Percentiles rank a stretch among this genome's conserved stretches.
Conservation (phyloP, 2,888 invertebrate genomes). For the Polyploca ridens region DNA sequence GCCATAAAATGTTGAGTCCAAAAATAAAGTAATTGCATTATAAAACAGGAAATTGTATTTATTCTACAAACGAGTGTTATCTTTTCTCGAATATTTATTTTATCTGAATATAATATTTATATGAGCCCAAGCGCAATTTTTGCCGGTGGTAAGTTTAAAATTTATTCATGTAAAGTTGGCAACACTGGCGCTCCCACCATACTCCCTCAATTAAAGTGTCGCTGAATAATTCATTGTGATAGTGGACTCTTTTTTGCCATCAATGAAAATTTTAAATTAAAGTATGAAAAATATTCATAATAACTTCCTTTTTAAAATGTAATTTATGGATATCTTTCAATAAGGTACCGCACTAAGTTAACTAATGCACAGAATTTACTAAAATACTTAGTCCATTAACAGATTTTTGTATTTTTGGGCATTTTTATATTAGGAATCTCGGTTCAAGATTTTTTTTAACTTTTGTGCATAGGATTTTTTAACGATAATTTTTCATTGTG, state of each 20-base stretch:
- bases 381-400: too few species aligned
- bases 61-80: background rate
- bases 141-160: background rate
- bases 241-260: constrained; percentile 34
- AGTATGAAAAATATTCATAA: constrained; percentile 19
- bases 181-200: constrained; percentile 29
- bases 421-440: too few species aligned
- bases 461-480: too few species aligned
- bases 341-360: too few species aligned
- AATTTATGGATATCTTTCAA: background rate
- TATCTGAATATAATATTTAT: background rate
- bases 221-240: constrained; percentile 51
- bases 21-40: too few species aligned
- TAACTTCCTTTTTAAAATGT: constrained; percentile 11
- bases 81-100: background rate
- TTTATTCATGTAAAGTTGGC: constrained; percentile 27
- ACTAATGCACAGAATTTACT: too few species aligned
- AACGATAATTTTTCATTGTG: too few species aligned
- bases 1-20: background rate
- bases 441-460: too few species aligned
- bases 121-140: background rate
- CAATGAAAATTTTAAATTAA: constrained; percentile 14
- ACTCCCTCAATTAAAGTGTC: constrained; percentile 43
- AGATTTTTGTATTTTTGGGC: too few species aligned
- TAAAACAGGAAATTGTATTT: constrained; percentile 2